Conservation (phyloP, 2,888 invertebrate species). For the Alcis repandata region DNA sequence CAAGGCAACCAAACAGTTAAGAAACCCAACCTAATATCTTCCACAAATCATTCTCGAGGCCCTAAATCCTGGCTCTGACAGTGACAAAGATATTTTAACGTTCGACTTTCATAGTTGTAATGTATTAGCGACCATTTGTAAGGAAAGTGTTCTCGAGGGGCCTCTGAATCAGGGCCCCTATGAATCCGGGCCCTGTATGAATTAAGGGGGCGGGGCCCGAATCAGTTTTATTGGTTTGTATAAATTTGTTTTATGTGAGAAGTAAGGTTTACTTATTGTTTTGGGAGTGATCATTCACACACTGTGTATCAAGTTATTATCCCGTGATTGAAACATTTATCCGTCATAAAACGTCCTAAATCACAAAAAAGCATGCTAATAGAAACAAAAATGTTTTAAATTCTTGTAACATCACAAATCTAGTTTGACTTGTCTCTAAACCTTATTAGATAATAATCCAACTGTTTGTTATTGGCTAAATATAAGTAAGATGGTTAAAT, state of each 20-base stretch:
- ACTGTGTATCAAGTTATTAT: too few relatives aligned
- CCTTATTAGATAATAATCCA: too few relatives aligned
- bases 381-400: too few relatives aligned
- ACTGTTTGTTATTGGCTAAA: too few relatives aligned
- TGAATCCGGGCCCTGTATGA: slow-evolving; percentile 45
- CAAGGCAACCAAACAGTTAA: background rate
- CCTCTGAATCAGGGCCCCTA: slow-evolving; percentile 43
- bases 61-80: slow-evolving; percentile 45
- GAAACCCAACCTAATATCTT: slow-evolving; percentile 20
- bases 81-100: slow-evolving; percentile 50
- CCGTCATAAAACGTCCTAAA: too few relatives aligned
- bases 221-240: slow-evolving; percentile 37
- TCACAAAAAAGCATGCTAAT: too few relatives aligned
- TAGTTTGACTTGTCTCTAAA: too few relatives aligned
- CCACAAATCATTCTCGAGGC: slow-evolving; percentile 29
- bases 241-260: slow-evolving; percentile 30
- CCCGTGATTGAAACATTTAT: too few relatives aligned
- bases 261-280: background rate
- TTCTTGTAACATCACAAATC: too few relatives aligned
- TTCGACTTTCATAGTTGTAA: slow-evolving; percentile 52
- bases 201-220: slow-evolving; percentile 39
- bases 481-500: too few relatives aligned
- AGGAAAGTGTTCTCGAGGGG: slow-evolving; percentile 48
- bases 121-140: slow-evolving; percentile 51
- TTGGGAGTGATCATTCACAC: too few relatives aligned